phyloP scores from a whole-genome alignment of 2,888 invertebrate species.

The Cantharis rustica region DNA sequence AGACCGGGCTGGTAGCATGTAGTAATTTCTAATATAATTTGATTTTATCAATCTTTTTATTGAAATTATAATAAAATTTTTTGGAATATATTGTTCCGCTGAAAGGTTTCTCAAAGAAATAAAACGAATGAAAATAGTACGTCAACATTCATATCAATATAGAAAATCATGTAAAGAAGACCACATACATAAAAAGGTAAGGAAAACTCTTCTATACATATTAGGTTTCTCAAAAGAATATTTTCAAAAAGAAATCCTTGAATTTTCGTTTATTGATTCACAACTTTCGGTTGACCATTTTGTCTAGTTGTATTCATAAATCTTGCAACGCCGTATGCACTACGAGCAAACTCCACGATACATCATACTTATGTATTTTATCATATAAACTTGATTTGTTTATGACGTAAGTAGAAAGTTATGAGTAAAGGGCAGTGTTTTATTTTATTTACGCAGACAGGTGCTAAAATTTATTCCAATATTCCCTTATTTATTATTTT shows the following conservation, averaged over 20 bases:
- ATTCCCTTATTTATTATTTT: conserved; percentile 7
- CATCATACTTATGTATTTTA: conserved; percentile 27
- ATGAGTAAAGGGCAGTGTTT: conserved; percentile 9
- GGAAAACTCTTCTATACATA: conserved; percentile 15
- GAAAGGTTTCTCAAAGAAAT: conserved; percentile 1
- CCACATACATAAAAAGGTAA: conserved; percentile 14
- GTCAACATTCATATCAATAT: neutral
- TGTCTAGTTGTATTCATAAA: conserved; percentile 27
- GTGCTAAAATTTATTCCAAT: conserved; percentile 13
- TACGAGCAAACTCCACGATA: conserved; percentile 16
- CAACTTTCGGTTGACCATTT: conserved; percentile 19
- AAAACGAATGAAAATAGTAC: conserved; percentile 2
- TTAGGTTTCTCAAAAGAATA: conserved; percentile 17
- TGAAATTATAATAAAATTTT: neutral
- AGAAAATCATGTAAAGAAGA: conserved; percentile 6
- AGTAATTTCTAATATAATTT: neutral
- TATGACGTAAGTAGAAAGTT: conserved; percentile 21
- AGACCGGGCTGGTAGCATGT: neutral
- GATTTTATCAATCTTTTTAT: neutral
- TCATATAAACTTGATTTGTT: conserved; percentile 24
- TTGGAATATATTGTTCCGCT: neutral
- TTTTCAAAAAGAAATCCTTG: neutral
- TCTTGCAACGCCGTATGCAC: conserved; percentile 20
- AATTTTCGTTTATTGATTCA: conserved; percentile 20
- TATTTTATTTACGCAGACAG: conserved; percentile 16